Evolutionary conservation across 1,140 invertebrate species (phyloP), one percentile per base, ranked within the genome.

Genomic region (Limonius californicus): DNA sequence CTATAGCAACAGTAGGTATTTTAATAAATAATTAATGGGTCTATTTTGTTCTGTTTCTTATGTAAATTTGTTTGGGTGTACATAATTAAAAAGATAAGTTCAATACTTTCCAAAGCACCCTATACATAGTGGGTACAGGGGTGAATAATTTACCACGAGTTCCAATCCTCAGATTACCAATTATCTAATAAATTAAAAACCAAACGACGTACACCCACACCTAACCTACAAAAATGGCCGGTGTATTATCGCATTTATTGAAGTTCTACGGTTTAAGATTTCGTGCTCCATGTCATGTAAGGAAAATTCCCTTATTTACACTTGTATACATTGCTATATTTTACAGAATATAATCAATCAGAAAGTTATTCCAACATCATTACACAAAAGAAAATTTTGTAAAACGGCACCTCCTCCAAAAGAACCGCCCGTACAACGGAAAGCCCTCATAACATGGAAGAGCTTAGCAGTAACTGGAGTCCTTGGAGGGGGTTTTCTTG

Each of bases 401-500:
- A 27, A 9, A 3, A 27, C 23, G 3, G 9, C 3, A 27, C 23
- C 23, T 27, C 23, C 23, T 39, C 35, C 2, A 12, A 32, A 32
- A 32, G 4, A 11, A 32, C 27, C 4, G 11, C n/a, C 35, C 7
- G n/a, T 11, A 12, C 8, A 6, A 18, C 45, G 2, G 9, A 50
- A 50, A 50, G 9, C 2, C 8, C 7, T 50, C 19, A 84, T 95
- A 59, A 85, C 90, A 61, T 95, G 92, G 92, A 89, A 84, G 73
- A 88, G 83, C 64, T 74, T 92, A 57, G 73, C 74, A 35, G 77
- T 87, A 23, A 88, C 89, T 15, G 80, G 83, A 11, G 77, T 82
- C 0, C 63, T 91, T 2, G 89, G 88, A 7, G 80, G 81, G 14
- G 78, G 80, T 7, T 76, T 92, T 12, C 74, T 91, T 9, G 82